Evolutionary conservation across 2,797 vertebrate genomes (phyloP).

Genomic region (Ibycter americanus): DNA sequence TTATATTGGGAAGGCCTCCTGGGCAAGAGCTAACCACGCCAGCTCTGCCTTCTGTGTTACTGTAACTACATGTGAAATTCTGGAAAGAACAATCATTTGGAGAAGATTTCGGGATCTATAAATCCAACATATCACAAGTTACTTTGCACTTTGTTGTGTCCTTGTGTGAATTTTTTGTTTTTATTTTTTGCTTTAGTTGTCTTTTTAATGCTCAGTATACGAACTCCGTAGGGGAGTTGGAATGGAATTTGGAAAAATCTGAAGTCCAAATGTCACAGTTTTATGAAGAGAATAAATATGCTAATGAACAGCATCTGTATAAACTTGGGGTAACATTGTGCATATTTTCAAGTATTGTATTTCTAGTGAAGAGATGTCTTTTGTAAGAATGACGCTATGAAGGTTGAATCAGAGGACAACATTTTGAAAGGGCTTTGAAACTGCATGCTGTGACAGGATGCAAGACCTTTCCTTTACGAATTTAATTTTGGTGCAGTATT

Average conservation of each 20-base stretch:
- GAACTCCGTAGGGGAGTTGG: neutral
- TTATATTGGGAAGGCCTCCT: neutral
- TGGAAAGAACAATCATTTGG: neutral
- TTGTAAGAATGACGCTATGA: neutral
- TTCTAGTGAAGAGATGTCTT: neutral
- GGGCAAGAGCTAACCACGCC: neutral
- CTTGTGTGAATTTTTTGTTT: neutral
- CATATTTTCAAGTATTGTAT: neutral
- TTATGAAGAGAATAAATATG: neutral
- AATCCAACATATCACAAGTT: neutral
- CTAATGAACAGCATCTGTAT: conserved; percentile 21
- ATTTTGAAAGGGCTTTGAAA: neutral
- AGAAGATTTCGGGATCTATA: neutral
- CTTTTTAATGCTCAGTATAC: neutral
- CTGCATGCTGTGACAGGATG: neutral
- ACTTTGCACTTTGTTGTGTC: neutral
- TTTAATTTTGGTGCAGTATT: neutral
- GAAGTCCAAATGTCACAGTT: conserved; percentile 1
- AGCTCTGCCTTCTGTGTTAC: neutral
- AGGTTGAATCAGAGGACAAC: neutral
- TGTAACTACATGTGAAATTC: neutral
- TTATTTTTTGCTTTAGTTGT: neutral
- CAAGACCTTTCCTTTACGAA: neutral
- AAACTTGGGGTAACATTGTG: neutral
- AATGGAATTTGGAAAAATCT: conserved; percentile 28